Evolutionary conservation across 2,888 invertebrate genomes (phyloP), one percentile per base, ranked within the genome.

Genomic region (Pristionchus japonicus): DNA sequence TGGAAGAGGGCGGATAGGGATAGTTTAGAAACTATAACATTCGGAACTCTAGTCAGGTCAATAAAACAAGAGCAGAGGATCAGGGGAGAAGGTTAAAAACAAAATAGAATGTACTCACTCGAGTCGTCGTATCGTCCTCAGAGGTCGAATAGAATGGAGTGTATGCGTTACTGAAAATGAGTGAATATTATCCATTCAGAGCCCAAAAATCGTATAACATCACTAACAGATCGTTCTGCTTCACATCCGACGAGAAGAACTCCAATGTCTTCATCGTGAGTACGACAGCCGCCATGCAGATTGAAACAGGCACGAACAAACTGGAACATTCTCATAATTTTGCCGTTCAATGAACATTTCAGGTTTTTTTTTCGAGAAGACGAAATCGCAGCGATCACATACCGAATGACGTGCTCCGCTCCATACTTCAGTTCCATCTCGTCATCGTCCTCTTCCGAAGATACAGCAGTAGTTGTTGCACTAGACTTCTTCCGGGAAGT

Each of bases 261-360:
- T 96, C 96, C 89, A 98, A 96, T 17, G 97, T 97, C 93, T 97
- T 97, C 94, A 99, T 98, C 15, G 99, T 98, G 40, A 97, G 97
- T n/a, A 99, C 98, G 70, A 99, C 99, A n/a, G 99, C 97, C 86
- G 98, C 95, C 98, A 99, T 99, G 95, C 99, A 99, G 57, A 99
- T 95, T 0, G 99, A 98, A 77, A 99, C 99, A 0, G 99, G 99
- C 90, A 98, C 97, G 96, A 99, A 99, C 80, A 99, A 96, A 95
- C 98, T 98, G 94, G 2, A 86, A 70, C 20, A 37, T 1, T 70
- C 20, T 13, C 27, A 64, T 27, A 9, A 31, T 3, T 3, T 61
- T 17, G 17, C 3, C 3, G 11, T 17, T 17, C 3, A 52, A 52
- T 52, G 15, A 3, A 47, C 13, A 52, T 13, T 52, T 3, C 2